Conservation (phyloP, 2,797 vertebrate species). For the Capromys pilorides region DNA sequence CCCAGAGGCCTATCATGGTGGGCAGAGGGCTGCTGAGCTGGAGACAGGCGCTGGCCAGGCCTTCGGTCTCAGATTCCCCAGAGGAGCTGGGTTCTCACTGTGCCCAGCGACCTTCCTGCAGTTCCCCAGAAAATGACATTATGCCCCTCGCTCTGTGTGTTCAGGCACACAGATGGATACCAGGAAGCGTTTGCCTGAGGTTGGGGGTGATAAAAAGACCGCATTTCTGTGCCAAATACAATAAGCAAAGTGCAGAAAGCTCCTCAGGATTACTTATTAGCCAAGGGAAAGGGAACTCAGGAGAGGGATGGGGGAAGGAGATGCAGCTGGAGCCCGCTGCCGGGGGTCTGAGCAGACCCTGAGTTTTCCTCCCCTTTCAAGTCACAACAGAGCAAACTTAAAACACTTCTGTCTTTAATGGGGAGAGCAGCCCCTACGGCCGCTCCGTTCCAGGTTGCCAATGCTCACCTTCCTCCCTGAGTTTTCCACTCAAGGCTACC, state of each 20-base stretch:
- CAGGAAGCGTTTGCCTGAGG: slow-evolving; percentile 80
- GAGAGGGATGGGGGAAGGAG: background rate
- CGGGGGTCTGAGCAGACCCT: background rate
- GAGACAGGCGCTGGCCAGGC: slow-evolving; percentile 14
- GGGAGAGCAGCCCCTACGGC: slow-evolving; percentile 56
- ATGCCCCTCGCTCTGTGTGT: slow-evolving; percentile 82
- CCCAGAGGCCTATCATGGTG: background rate
- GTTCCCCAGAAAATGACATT: slow-evolving; percentile 83
- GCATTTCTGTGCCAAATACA: slow-evolving; percentile 81
- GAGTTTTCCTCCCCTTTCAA: slow-evolving; percentile 49
- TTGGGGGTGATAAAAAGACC: slow-evolving; percentile 49
- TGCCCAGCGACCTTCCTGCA: slow-evolving; percentile 69
- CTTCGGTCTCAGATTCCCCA: background rate
- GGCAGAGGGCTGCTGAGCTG: background rate
- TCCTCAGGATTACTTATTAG: slow-evolving; percentile 84
- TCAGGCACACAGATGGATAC: slow-evolving; percentile 82
- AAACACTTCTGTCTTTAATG: slow-evolving; percentile 11
- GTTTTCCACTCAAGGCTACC: slow-evolving; percentile 38
- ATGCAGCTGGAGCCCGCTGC: background rate
- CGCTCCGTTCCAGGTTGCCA: background rate
- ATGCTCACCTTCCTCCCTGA: slow-evolving; percentile 6
- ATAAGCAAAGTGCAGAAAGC: slow-evolving; percentile 80
- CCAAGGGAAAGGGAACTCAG: slow-evolving; percentile 72
- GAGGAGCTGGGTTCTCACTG: background rate
- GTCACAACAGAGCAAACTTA: slow-evolving; percentile 56